phyloP scores from a whole-genome alignment of 2,113 vertebrate species.

The Ameiurus melas region DNA sequence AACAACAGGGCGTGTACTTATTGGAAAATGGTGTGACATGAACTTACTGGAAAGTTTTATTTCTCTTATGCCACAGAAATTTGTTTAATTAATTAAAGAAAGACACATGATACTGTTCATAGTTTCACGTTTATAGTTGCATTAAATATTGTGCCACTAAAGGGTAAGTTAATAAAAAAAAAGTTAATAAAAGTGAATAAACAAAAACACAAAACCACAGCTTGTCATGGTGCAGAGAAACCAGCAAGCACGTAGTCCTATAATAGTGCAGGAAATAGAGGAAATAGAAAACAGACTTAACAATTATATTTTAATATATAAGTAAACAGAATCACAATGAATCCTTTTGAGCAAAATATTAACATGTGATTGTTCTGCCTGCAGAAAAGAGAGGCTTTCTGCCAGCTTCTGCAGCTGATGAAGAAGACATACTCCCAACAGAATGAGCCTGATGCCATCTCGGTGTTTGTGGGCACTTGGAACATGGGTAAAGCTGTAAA shows the following conservation, averaged over 20 bases:
- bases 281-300: not conserved
- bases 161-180: no score
- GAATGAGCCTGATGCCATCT: slow-evolving; percentile 80
- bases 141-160: not conserved
- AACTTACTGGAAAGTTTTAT: not conserved
- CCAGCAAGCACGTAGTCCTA: not conserved
- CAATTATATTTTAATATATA: not conserved
- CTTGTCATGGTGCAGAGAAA: not conserved
- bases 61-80: not conserved
- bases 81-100: not conserved
- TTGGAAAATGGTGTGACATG: not conserved
- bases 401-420: slow-evolving; percentile 84
- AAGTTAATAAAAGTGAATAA: not conserved
- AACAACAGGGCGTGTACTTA: not conserved
- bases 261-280: not conserved
- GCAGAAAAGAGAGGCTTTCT: slow-evolving; percentile 84
- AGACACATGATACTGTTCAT: no score
- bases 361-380: not conserved
- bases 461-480: slow-evolving; percentile 84
- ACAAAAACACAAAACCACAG: not conserved
- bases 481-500: slow-evolving; percentile 81
- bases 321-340: not conserved
- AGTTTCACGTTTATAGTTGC: not conserved
- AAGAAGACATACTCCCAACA: slow-evolving; percentile 75
- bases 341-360: not conserved